Conservation (phyloP, 2,888 invertebrate species). For the Mythimna pallens region DNA sequence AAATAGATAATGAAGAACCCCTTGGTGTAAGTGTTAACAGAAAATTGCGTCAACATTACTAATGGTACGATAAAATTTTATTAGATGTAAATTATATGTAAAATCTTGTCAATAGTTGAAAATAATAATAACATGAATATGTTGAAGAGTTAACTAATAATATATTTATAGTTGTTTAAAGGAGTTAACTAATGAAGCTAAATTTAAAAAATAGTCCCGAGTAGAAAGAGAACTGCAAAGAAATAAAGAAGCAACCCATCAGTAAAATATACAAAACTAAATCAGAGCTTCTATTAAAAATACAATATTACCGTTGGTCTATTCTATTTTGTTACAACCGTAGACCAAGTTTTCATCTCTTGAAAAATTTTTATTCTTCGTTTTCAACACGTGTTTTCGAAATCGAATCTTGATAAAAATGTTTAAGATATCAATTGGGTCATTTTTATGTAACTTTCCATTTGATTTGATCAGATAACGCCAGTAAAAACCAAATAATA, state of each 20-base stretch:
- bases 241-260: no score
- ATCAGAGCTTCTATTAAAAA: no score
- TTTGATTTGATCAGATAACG: not conserved
- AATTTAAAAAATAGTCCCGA: no score
- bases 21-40: not conserved
- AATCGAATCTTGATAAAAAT: not conserved
- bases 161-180: no score
- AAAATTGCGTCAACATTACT: not conserved
- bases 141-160: not conserved
- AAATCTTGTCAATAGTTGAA: not conserved
- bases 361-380: not conserved
- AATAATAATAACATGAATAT: not conserved
- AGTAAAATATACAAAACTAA: no score
- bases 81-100: no score
- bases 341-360: not conserved
- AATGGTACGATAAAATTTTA: not conserved
- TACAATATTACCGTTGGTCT: not conserved
- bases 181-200: no score
- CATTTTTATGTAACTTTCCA: not conserved
- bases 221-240: no score
- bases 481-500: not conserved
- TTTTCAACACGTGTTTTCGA: not conserved
- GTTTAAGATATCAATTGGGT: not conserved
- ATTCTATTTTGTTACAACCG: not conserved
- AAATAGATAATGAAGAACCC: slow-evolving; percentile 7